Evolutionary conservation across 1,140 invertebrate species (phyloP).

Genomic region (Zaprionus camerounensis): DNA sequence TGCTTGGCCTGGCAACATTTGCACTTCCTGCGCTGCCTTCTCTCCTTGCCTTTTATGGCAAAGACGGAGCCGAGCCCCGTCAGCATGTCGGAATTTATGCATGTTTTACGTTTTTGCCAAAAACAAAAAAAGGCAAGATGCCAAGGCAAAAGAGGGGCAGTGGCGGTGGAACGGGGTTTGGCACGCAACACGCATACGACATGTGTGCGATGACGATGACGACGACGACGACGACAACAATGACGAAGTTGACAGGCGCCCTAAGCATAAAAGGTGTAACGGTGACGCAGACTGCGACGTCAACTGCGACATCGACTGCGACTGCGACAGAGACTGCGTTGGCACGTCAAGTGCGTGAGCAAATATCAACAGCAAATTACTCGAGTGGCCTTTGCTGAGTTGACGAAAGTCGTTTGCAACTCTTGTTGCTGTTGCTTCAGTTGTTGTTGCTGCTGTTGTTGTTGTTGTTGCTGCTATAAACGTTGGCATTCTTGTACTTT

Average conservation of each 20-base stretch:
- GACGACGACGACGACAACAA: conserved; percentile 10
- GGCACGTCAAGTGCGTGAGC: conserved; percentile 62
- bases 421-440: conserved; percentile 12
- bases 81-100: conserved; percentile 77
- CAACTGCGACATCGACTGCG: conserved; percentile 14
- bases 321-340: conserved; percentile 6
- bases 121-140: conserved; percentile 22
- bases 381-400: conserved; percentile 47
- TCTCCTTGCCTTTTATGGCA: conserved; percentile 63
- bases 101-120: conserved; percentile 72
- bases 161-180: neutral
- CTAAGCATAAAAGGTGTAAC: conserved; percentile 48
- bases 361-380: conserved; percentile 73
- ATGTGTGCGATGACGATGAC: conserved; percentile 48
- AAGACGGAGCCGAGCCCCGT: conserved; percentile 5
- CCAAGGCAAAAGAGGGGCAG: conserved; percentile 26
- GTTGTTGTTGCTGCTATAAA: conserved; percentile 16
- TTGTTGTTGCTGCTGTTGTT: neutral
- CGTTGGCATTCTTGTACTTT: conserved; percentile 43
- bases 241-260: conserved; percentile 47
- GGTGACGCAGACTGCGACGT: conserved; percentile 13
- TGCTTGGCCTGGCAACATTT: conserved; percentile 55
- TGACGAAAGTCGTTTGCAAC: conserved; percentile 43
- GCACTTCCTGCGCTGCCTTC: conserved; percentile 39
- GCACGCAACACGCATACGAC: conserved; percentile 77